Evolutionary conservation across 2,113 vertebrate species (phyloP), one percentile per base, ranked within the genome.

Genomic region (Argyrosomus japonicus): DNA sequence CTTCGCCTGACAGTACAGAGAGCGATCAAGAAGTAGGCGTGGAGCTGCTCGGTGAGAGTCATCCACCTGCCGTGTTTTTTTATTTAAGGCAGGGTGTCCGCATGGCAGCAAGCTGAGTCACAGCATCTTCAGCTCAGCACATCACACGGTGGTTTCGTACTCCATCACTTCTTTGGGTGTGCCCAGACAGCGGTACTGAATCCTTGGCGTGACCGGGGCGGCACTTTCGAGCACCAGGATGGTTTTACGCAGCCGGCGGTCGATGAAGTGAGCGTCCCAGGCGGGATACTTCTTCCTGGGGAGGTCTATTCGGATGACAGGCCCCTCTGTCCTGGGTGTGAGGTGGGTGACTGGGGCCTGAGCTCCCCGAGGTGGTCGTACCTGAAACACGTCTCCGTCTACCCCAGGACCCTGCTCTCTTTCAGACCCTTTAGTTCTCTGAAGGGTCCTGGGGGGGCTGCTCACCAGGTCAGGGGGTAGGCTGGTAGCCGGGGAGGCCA

Each of bases 181-280:
- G 29, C 95, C 95, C 50, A 97, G 40, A 65, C 97, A 98, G 87
- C 97, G 97, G 93, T 99, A 99, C 89, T 99, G 98, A 83, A 99
- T 94, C 58, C 96, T 93, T 0, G 98, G 98, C 0, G 97, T 98
- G 69, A 91, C 94, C 0, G 98, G 98, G 0, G 98, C 97, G 0
- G 97, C 94, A 40, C 96, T 96, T 79, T 99, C 98, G 40, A 99
- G 95, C 1, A 97, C 97, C 92, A 99, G 95, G 85, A 99, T 98
- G 91, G 97, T 99, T 88, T 98, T 99, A 58, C 98, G 95, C 85
- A 99, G 95, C 79, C 98, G 94, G 53, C 98, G 96, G 94, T 99
- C 98, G 6, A 99, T 98, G 93, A 97, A 99, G 88, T 99, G 98
- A 62, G 98, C 98, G 0, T 99, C 98, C 98, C 98, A 99, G 18